Evolutionary conservation across 2,888 invertebrate genomes (phyloP).

Genomic region (Mythimna loreyi): DNA sequence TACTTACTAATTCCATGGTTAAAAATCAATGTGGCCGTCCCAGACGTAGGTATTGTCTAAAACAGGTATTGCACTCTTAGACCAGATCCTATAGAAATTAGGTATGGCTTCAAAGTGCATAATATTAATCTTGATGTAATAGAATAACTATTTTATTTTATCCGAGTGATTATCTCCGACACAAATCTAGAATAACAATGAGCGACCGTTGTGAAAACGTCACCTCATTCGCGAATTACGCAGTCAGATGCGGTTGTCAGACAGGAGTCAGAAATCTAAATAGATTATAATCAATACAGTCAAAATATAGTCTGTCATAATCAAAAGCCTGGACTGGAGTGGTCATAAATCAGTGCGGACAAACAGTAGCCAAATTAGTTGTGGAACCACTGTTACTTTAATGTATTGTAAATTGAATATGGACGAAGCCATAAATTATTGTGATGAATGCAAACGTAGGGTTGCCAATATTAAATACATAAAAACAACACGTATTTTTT

Average conservation of each 20-base stretch:
- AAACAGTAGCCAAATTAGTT: constrained; percentile 57
- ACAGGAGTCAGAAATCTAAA: constrained; percentile 23
- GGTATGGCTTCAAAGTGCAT: neutral
- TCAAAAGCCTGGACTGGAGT: constrained; percentile 22
- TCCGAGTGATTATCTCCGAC: constrained; percentile 10
- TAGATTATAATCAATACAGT: constrained; percentile 37
- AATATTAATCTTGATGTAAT: neutral
- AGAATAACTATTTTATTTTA: constrained; percentile 16
- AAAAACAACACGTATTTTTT: neutral
- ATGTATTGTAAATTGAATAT: constrained; percentile 48
- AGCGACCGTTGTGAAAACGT: constrained; percentile 20
- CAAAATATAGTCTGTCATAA: constrained; percentile 40
- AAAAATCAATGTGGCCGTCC: neutral
- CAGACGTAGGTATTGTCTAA: neutral
- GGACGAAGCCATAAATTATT: constrained; percentile 50
- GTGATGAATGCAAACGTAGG: constrained; percentile 36
- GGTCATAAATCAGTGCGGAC: constrained; percentile 49
- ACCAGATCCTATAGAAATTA: neutral
- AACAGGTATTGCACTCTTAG: neutral
- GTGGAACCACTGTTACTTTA: constrained; percentile 51
- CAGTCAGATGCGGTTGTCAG: constrained; percentile 12
- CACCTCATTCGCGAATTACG: constrained; percentile 21
- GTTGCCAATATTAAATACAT: constrained; percentile 17
- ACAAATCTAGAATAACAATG: constrained; percentile 31
- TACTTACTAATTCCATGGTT: neutral